Base-by-base conservation (phyloP, 1,140 invertebrate species). In the Mesaphorura yosii region DNA sequence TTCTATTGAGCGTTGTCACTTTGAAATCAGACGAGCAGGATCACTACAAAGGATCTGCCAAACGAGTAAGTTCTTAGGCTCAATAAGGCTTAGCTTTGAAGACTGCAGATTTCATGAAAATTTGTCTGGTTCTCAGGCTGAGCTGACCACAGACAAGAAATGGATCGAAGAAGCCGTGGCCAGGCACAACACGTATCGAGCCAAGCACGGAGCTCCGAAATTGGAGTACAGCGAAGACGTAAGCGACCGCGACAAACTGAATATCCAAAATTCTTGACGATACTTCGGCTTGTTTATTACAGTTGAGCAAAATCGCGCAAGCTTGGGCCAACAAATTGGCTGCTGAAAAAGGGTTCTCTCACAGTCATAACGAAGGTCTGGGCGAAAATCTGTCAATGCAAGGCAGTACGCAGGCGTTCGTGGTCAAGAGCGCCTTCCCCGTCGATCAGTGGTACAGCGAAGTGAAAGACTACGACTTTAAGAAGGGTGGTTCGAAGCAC, bases 141-240 rank as follows among this genome's bases (percentile, higher is more conserved):
- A 23, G 23, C 6, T 6, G 25, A 46, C 44, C 7, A 46, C 44
- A 6, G 23, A 23, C 15, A 25, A 10, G 25, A 20, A 12, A 27
- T 46, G 44, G 44, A 46, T 46, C 15, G 22, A 56, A 12, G 40
- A 3, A 45, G 28, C 20, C 22, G 19, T 56, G 1, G 23, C 22
- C 28, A 23, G 38, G 20, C 54, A 56, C 25, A 56, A 56, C 25
- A 31, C 17, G 20, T 31, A 41, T 5, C 6, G 54, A 45, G 47
- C 28, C n/a, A 26, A 31, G 4, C 54, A 56, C 40, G 46, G 40
- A 14, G 38, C 37, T 3, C 47, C 38, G 3, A 40, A 39, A 20
- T 25, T 56, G 12, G 29, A 14, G 15, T 34, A 26, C 2, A 44
- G 50, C 28, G 27, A 55, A 31, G 14, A 19, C 10, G 47, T 48